Percentiles rank a stretch among this genome's conserved stretches.
These are phyloP conservation scores for Drosophila seguyi DNA, from an alignment of 1,140 invertebrate species.

Conservation along the genomic window DNA sequence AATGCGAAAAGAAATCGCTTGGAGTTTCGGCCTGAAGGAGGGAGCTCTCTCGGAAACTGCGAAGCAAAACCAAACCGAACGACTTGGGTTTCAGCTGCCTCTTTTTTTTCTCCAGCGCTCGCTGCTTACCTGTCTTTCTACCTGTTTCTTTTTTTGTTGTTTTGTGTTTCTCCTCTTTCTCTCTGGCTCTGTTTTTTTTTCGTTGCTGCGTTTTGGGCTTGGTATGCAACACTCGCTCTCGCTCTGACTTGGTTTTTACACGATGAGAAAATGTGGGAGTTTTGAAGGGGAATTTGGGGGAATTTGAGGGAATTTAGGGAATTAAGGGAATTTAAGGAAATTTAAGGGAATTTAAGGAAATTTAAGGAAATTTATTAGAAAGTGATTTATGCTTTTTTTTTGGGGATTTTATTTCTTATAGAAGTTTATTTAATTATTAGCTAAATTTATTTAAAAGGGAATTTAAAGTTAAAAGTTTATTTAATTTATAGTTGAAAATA, in stretches of 20 bases:
- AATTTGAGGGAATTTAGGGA: too few relatives aligned
- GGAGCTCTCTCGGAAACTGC: conserved; percentile 25
- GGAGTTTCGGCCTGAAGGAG: conserved; percentile 28
- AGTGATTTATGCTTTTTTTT: too few relatives aligned
- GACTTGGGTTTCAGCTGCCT: conserved; percentile 65
- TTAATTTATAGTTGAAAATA: not conserved
- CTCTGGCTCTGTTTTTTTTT: conserved; percentile 22
- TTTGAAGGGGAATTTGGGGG: not conserved
- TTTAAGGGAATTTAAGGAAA: not conserved
- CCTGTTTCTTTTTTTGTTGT: conserved; percentile 53
- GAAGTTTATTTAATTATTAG: not conserved
- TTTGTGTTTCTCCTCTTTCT: conserved; percentile 26
- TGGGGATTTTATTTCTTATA: not conserved
- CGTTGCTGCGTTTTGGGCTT: conserved; percentile 63
- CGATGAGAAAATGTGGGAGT: not conserved
- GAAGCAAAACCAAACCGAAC: conserved; percentile 22
- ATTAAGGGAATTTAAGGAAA: too few relatives aligned
- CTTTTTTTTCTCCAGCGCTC: conserved; percentile 35
- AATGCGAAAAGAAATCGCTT: conserved; percentile 72
- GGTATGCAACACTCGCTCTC: conserved; percentile 52
- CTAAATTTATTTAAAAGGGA: not conserved
- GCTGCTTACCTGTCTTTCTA: conserved; percentile 67
- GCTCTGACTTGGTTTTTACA: conserved; percentile 22
- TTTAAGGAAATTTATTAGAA: not conserved
- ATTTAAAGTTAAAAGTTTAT: not conserved